A percentile compares a stretch with the other conserved stretches of the same genome.
Conservation (phyloP, 2,888 invertebrate genomes). For the Cephus nigrinus region DNA sequence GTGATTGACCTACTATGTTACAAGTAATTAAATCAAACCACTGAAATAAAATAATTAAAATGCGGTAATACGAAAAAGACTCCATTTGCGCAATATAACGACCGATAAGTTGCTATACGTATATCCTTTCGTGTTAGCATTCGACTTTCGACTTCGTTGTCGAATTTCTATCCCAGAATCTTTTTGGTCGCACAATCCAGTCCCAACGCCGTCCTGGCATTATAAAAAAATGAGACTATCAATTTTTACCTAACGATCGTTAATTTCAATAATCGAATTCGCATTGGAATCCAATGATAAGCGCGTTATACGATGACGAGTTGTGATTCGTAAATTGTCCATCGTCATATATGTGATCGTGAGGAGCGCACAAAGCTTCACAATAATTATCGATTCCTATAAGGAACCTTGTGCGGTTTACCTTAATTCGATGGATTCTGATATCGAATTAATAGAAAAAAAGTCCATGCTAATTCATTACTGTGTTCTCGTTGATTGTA, state of each 20-base stretch:
- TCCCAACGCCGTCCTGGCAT: slow-evolving; percentile 1
- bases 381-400: background rate
- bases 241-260: background rate
- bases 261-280: background rate
- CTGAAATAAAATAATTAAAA: background rate
- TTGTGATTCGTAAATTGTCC: background rate
- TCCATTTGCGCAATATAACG: background rate
- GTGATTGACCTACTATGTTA: slow-evolving; percentile 38
- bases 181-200: background rate
- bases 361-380: background rate
- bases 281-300: background rate
- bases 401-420: background rate
- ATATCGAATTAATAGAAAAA: background rate
- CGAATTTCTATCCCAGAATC: background rate
- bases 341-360: background rate
- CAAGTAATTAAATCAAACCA: background rate
- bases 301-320: background rate
- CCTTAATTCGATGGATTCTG: background rate
- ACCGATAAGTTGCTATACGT: background rate
- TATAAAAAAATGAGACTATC: background rate
- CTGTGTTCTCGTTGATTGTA: background rate
- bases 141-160: background rate
- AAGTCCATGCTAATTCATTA: background rate
- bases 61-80: background rate
- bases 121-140: background rate